These are phyloP conservation scores for Catocala fraxini DNA, from an alignment of 2,888 invertebrate genomes.

Conservation along the genomic window DNA sequence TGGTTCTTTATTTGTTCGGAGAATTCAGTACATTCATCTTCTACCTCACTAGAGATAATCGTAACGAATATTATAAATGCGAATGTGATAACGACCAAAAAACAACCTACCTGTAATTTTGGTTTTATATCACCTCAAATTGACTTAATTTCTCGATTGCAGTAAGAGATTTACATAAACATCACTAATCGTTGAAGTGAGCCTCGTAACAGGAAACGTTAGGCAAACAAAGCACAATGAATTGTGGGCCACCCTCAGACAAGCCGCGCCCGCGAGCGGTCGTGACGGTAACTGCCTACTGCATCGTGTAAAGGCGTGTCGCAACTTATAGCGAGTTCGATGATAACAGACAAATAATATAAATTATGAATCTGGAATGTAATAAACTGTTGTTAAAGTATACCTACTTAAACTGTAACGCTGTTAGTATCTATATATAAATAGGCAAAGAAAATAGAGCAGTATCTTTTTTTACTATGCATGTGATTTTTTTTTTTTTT, in stretches of 20 bases:
- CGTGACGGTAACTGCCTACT: slow-evolving; percentile 79
- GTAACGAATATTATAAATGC: too few species aligned
- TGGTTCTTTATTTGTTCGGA: too few species aligned
- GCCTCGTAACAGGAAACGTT: slow-evolving; percentile 73
- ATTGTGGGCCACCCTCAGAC: slow-evolving; percentile 80
- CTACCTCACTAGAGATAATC: too few species aligned
- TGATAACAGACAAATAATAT: neutral
- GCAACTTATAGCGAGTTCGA: slow-evolving; percentile 26
- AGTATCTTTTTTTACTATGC: too few species aligned
- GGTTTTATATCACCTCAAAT: slow-evolving; percentile 14
- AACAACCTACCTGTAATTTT: neutral
- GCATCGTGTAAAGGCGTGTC: slow-evolving; percentile 45
- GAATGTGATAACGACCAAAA: too few species aligned
- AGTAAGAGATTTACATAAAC: slow-evolving; percentile 49
- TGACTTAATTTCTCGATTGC: slow-evolving; percentile 21
- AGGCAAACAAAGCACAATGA: slow-evolving; percentile 78
- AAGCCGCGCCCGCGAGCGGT: slow-evolving; percentile 73
- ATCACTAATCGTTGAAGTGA: slow-evolving; percentile 55
- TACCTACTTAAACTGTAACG: too few species aligned
- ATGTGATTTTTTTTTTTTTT: too few species aligned
- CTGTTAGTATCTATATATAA: too few species aligned
- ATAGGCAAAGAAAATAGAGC: too few species aligned
- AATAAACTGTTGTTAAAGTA: too few species aligned
- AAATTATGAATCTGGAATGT: too few species aligned
- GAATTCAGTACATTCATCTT: too few species aligned